Evolutionary conservation across 2,888 invertebrate species (phyloP).

Genomic region (Coleophora deauratella): DNA sequence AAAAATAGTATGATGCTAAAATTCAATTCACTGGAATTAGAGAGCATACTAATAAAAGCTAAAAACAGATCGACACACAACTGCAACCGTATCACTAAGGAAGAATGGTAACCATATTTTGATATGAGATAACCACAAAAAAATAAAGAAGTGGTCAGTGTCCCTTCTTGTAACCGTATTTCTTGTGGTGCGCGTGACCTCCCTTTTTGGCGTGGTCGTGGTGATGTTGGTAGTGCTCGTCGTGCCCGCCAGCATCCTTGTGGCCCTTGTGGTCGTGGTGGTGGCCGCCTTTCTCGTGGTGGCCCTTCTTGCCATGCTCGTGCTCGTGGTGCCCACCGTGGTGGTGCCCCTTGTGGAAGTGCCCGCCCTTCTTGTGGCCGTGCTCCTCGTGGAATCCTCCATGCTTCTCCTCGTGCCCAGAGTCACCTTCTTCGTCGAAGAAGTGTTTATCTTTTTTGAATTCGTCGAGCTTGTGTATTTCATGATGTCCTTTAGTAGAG

Average conservation of each 20-base stretch:
- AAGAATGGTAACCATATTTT: no score
- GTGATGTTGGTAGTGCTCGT: constrained; percentile 83
- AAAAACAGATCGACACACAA: no score
- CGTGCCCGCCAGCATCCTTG: constrained; percentile 84
- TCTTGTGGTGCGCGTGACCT: constrained; percentile 84
- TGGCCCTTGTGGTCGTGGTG: constrained; percentile 86
- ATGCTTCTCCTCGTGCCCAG: constrained; percentile 87
- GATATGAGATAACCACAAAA: no score
- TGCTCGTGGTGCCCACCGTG: constrained; percentile 84
- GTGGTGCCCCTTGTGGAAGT: constrained; percentile 86
- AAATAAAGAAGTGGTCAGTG: constrained; percentile 27
- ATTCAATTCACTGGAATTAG: constrained; percentile 3
- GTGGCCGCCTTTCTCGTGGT: constrained; percentile 86
- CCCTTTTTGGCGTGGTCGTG: constrained; percentile 86
- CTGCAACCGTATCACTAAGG: no score
- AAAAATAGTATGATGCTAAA: neutral
- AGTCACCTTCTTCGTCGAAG: constrained; percentile 89
- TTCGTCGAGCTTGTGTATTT: constrained; percentile 88
- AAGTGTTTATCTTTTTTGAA: constrained; percentile 90
- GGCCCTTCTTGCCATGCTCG: constrained; percentile 86
- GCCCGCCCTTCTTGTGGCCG: constrained; percentile 87
- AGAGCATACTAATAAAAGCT: constrained; percentile 18
- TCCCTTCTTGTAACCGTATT: constrained; percentile 80
- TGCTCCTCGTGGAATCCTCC: constrained; percentile 86
- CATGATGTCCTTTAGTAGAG: constrained; percentile 89